Evolutionary conservation across 2,113 vertebrate species (phyloP).

Genomic region (Pogonocichla stellata): DNA sequence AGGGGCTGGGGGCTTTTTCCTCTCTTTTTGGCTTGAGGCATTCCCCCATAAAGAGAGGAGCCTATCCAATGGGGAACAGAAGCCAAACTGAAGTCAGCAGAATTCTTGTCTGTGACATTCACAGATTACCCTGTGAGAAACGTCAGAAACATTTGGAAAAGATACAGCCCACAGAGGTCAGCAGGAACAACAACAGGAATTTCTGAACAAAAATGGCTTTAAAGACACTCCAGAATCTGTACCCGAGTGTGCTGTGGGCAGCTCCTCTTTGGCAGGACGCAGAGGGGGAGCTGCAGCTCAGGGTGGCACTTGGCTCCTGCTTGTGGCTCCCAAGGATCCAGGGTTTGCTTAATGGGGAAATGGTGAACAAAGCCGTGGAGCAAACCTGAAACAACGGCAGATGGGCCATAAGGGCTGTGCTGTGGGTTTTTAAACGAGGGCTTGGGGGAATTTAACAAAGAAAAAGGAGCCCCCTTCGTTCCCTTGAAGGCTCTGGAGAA

Average conservation of each 20-base stretch:
- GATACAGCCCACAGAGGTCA: conserved; percentile 22
- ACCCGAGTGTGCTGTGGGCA: not conserved
- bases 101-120: conserved; percentile 25
- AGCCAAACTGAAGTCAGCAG: conserved; percentile 66
- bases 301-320: not conserved
- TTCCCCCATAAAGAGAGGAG: conserved; percentile 12
- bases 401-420: not conserved
- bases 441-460: not conserved
- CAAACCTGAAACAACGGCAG: not conserved
- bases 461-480: not conserved
- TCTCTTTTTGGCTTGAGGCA: conserved; percentile 32
- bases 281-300: not conserved
- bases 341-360: not conserved
- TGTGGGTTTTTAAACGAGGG: not conserved
- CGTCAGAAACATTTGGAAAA: conserved; percentile 11
- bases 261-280: fast-evolving
- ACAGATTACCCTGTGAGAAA: conserved; percentile 24
- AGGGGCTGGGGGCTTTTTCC: not conserved
- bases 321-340: not conserved
- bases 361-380: not conserved
- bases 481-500: conserved; percentile 7
- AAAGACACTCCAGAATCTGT: not conserved
- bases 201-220: conserved; percentile 18
- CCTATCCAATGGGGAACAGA: conserved; percentile 29
- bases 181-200: not conserved